A percentile compares a stretch with the other conserved stretches of the same genome.
Conservation (phyloP, 2,797 vertebrate genomes). For the Microctenopoma steveboyesi region DNA sequence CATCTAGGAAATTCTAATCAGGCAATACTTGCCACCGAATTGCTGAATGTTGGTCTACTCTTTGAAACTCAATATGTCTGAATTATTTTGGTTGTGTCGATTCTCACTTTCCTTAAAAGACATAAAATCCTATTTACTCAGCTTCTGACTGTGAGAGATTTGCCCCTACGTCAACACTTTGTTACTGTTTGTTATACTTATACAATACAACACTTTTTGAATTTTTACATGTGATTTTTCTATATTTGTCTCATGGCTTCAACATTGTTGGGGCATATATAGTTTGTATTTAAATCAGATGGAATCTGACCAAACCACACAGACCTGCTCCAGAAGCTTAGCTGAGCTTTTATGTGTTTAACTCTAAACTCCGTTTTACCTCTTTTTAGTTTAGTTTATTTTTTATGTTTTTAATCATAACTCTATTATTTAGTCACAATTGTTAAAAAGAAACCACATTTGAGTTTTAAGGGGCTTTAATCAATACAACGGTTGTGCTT, state of each 20-base stretch:
- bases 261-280: neutral
- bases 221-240: neutral
- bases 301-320: neutral
- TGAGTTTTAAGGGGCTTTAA: conserved; percentile 20
- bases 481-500: neutral
- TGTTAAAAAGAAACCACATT: neutral
- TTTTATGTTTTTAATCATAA: neutral
- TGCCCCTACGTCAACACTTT: neutral
- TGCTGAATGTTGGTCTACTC: conserved; percentile 41
- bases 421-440: neutral
- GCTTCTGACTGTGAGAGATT: conserved; percentile 3
- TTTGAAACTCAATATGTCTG: conserved; percentile 35
- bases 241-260: neutral
- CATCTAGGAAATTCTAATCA: conserved; percentile 29
- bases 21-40: conserved; percentile 32
- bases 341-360: conserved; percentile 5
- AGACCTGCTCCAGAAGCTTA: neutral
- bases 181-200: neutral
- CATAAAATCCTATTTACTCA: conserved; percentile 17
- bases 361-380: neutral
- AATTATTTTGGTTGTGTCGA: conserved; percentile 26
- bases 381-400: neutral
- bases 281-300: neutral
- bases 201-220: neutral
- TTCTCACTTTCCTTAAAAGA: neutral